Evolutionary conservation across 2,113 vertebrate genomes (phyloP).

Genomic region (Tetrao urogallus): DNA sequence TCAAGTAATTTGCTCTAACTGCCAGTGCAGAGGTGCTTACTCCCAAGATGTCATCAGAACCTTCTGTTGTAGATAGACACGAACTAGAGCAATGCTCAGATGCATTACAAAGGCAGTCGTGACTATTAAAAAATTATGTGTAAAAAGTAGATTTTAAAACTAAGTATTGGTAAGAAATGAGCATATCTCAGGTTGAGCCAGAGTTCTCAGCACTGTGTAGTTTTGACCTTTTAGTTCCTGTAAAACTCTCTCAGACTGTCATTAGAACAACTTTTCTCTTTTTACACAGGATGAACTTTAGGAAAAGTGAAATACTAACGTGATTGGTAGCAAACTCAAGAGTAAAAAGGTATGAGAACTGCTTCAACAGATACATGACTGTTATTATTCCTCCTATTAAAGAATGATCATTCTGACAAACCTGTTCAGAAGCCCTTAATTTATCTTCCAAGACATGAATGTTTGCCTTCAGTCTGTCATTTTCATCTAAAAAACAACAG

Average conservation of each 20-base stretch:
- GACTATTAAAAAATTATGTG: not conserved
- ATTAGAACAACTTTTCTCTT: not conserved
- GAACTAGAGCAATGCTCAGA: not conserved
- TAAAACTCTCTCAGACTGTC: not conserved
- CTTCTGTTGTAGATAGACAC: not conserved
- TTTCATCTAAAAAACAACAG: slow-evolving; percentile 76
- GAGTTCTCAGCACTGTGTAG: not conserved
- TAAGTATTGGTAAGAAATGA: not conserved
- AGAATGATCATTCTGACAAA: not conserved
- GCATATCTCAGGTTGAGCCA: not conserved
- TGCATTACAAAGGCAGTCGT: not conserved
- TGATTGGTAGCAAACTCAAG: not conserved
- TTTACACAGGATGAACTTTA: not conserved
- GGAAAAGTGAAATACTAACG: not conserved
- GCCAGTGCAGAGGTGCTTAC: not conserved
- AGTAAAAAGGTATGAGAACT: not conserved
- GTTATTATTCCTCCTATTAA: not conserved
- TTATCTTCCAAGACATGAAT: slow-evolving; percentile 72
- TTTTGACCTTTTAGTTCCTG: not conserved
- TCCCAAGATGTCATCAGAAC: not conserved
- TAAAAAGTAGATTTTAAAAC: not conserved
- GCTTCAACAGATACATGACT: not conserved
- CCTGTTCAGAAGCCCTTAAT: slow-evolving; percentile 75
- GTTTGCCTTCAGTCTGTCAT: slow-evolving; percentile 74
- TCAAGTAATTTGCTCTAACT: not conserved